These are phyloP conservation scores for Oxyura jamaicensis DNA, from an alignment of 2,113 vertebrate genomes.

Conservation along the genomic window DNA sequence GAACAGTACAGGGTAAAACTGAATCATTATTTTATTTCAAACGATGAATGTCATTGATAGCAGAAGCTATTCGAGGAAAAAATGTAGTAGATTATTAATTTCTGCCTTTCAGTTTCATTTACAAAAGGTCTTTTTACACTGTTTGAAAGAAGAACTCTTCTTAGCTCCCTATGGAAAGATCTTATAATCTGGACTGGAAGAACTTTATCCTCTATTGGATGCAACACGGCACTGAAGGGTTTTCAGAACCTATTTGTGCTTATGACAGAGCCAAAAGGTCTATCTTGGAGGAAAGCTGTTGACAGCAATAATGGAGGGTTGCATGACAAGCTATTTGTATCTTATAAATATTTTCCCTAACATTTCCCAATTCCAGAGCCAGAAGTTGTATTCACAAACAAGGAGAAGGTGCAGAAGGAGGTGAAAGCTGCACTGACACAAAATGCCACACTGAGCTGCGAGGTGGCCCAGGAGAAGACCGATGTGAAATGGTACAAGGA, in stretches of 20 bases:
- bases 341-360: too few species aligned
- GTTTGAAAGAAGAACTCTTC: background rate
- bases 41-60: background rate
- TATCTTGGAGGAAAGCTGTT: background rate
- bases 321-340: too few species aligned
- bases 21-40: background rate
- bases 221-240: background rate
- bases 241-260: background rate
- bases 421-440: constrained; percentile 52
- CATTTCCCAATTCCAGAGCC: background rate
- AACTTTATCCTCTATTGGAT: background rate
- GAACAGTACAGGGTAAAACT: background rate
- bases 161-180: background rate
- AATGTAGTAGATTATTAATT: too few species aligned
- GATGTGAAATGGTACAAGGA: constrained; percentile 85
- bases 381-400: constrained; percentile 72
- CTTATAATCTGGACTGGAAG: background rate
- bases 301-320: background rate
- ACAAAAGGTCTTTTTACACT: background rate
- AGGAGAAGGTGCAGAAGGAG: constrained; percentile 77
- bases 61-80: background rate
- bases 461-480: constrained; percentile 73
- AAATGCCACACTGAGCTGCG: constrained; percentile 57
- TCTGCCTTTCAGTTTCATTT: too few species aligned
- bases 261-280: background rate